A percentile compares a stretch with the other conserved stretches of the same genome.
These are phyloP conservation scores for Ptychobarbus kaznakovi DNA, from an alignment of 2,797 vertebrate species.

Conservation along the genomic window DNA sequence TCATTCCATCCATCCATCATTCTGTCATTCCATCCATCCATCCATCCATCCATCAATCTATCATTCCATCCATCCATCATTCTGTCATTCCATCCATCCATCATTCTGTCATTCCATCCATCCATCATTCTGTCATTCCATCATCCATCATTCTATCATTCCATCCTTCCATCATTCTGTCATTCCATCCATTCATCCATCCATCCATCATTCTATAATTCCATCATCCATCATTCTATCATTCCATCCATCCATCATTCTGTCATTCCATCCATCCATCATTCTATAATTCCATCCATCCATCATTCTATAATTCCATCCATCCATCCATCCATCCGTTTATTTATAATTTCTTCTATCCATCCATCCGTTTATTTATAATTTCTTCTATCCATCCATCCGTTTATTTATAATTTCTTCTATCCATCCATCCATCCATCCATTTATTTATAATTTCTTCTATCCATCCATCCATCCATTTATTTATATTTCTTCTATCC, in stretches of 20 bases:
- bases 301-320: neutral
- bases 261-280: neutral
- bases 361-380: neutral
- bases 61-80: neutral
- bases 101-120: neutral
- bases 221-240: accelerated
- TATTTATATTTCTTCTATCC: neutral
- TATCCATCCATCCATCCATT: neutral
- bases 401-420: neutral
- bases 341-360: too few species aligned
- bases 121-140: neutral
- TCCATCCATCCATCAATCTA: neutral
- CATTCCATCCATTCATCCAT: neutral
- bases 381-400: neutral
- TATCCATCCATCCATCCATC: accelerated
- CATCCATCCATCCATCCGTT: neutral
- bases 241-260: neutral
- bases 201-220: neutral
- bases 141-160: accelerated
- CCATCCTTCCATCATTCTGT: neutral
- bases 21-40: accelerated
- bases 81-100: neutral
- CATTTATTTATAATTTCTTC: accelerated
- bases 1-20: neutral
- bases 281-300: accelerated